Percentiles rank a stretch among this genome's conserved stretches.
These are phyloP conservation scores for Drosophila planitibia DNA, from an alignment of 2,888 invertebrate species.

Conservation along the genomic window DNA sequence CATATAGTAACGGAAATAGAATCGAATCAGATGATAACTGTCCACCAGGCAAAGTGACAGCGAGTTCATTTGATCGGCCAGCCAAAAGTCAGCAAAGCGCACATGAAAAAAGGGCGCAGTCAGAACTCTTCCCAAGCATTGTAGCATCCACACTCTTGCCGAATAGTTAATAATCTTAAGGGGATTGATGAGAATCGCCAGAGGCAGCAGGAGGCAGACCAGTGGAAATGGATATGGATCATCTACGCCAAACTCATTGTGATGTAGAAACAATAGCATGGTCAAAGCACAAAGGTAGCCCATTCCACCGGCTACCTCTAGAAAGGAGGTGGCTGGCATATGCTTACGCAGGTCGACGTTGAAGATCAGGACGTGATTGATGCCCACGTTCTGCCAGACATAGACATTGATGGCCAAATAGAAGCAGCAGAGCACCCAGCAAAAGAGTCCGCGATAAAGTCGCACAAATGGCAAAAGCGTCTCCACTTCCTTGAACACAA, in stretches of 20 bases:
- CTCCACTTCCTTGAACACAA: neutral
- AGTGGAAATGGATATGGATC: conserved; percentile 96
- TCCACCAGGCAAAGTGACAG: conserved; percentile 94
- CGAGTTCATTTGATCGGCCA: conserved; percentile 97
- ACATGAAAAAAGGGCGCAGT: conserved; percentile 96
- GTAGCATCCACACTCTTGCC: conserved; percentile 95
- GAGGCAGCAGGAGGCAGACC: conserved; percentile 90
- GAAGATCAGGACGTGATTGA: conserved; percentile 97
- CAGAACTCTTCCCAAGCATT: conserved; percentile 90
- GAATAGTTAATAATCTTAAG: conserved; percentile 93
- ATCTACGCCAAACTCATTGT: conserved; percentile 88
- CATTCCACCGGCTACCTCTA: conserved; percentile 95
- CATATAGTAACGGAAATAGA: conserved; percentile 88
- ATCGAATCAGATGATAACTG: conserved; percentile 95
- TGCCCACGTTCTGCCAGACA: conserved; percentile 97
- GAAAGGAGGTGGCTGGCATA: conserved; percentile 94
- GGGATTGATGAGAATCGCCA: conserved; percentile 94
- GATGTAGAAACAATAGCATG: conserved; percentile 88
- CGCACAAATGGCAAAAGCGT: conserved; percentile 89
- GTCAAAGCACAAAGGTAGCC: conserved; percentile 96
- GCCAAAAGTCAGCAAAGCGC: conserved; percentile 98
- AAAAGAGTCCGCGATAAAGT: conserved; percentile 95
- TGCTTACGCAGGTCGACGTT: conserved; percentile 97
- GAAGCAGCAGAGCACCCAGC: conserved; percentile 95
- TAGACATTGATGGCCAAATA: conserved; percentile 97